A percentile compares a stretch with the other conserved stretches of the same genome.
These are phyloP conservation scores for Eupithecia tripunctaria DNA, from an alignment of 2,888 invertebrate species.

Conservation along the genomic window DNA sequence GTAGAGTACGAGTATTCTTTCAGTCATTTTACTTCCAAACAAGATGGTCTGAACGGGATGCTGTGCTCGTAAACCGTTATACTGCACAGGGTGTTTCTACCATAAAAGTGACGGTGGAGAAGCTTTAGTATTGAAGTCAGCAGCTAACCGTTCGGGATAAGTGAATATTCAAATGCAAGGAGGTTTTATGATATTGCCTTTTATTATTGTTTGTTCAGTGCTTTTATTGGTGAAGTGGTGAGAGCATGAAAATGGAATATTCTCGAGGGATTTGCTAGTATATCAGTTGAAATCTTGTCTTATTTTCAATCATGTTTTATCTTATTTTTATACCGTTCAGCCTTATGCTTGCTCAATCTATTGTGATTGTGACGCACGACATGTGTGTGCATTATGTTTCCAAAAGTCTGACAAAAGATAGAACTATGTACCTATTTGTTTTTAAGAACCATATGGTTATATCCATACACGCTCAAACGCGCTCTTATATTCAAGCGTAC, in stretches of 20 bases:
- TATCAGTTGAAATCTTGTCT: background rate
- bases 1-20: constrained; percentile 58
- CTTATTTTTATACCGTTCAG: too few species aligned
- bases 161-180: constrained; percentile 52
- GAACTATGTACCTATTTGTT: too few species aligned
- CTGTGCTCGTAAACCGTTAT: constrained; percentile 71
- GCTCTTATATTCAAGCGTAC: too few species aligned
- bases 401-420: too few species aligned
- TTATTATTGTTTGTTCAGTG: constrained; percentile 25
- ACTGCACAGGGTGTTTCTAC: constrained; percentile 67
- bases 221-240: constrained; percentile 23
- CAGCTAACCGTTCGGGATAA: constrained; percentile 51
- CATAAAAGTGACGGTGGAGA: constrained; percentile 67
- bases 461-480: too few species aligned
- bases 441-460: too few species aligned
- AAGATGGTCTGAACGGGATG: constrained; percentile 67
- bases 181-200: constrained; percentile 37
- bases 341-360: too few species aligned
- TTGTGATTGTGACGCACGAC: too few species aligned
- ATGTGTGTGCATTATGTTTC: too few species aligned
- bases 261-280: background rate
- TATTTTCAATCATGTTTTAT: background rate
- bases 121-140: constrained; percentile 63
- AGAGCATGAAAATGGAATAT: constrained; percentile 1
- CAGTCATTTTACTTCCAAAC: constrained; percentile 67